Evolutionary conservation across 2,113 vertebrate species (phyloP), one percentile per base, ranked within the genome.

Genomic region (Paraplagusia blochii): DNA sequence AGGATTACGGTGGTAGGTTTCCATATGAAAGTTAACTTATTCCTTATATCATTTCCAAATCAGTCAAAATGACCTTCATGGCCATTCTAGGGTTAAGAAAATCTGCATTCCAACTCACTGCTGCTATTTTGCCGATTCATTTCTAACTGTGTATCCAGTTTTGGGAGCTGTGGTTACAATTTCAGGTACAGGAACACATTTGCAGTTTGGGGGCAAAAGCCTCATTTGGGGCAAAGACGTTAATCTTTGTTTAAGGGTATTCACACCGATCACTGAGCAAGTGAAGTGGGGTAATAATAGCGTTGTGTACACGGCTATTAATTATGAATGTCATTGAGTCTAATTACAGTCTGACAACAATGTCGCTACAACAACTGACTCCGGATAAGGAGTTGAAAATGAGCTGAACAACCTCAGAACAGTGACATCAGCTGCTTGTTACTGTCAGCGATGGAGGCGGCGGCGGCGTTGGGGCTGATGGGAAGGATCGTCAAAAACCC

Each of bases 211-310:
- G 63, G 59, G 46, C n/a, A n/a, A 40, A 7, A 18, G 67, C 53
- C 58, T 58, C 47, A 13, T 48, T 74, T 50, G 18, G 11, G 7
- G 14, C 15, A 34, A 80, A 52, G 59, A 34, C 49, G 71, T 67
- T 78, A 73, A 48, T 63, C 80, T 71, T 77, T 49, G 51, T 45
- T 81, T 77, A 67, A 46, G 52, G 44, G 62, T 63, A 63, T 74
- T 67, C 11, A 16, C 13, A 47, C 16, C 71, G 60, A 69, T 68
- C 16, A 34, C 46, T 40, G 14, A 72, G 57, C 48, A 54, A 58
- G 68, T 17, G 48, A 44, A 66, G 51, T 50, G 38, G 45, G 33
- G 46, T 58, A 57, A 72, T 73, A 49, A 63, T 47, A 11, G 53
- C 16, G 22, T 11, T 47, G 64, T 77, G 49, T 36, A 51, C 43